Evolutionary conservation across 2,888 invertebrate genomes (phyloP).

Genomic region (Synergus gifuensis): DNA sequence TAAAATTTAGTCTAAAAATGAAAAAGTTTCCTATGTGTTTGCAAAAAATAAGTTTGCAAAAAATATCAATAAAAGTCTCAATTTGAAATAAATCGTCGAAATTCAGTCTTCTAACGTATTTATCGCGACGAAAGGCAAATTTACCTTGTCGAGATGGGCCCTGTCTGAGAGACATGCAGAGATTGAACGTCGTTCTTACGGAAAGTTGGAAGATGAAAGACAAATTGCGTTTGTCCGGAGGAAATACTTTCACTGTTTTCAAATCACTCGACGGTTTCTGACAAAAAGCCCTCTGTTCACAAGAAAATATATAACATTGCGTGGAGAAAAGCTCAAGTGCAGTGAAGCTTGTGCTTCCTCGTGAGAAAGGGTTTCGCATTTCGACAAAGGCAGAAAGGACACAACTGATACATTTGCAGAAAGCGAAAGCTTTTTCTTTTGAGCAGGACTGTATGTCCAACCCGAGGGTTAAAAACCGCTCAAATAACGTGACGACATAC

Average conservation of each 20-base stretch:
- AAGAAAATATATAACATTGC: constrained; percentile 15
- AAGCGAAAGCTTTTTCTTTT: constrained; percentile 11
- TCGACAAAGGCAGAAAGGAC: constrained; percentile 26
- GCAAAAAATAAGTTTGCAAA: too few species aligned
- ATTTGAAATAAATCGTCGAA: constrained; percentile 16
- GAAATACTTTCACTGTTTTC: constrained; percentile 40
- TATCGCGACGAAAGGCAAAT: constrained; percentile 26
- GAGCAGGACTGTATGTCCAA: constrained; percentile 16
- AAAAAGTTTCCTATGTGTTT: too few species aligned
- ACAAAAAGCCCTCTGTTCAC: constrained; percentile 1
- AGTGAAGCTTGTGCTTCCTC: not conserved
- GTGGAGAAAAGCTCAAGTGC: constrained; percentile 16
- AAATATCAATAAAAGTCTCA: not conserved
- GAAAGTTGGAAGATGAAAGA: constrained; percentile 39
- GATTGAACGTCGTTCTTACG: constrained; percentile 37
- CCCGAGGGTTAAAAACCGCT: not conserved
- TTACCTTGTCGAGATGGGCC: constrained; percentile 19
- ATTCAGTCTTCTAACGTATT: constrained; percentile 13
- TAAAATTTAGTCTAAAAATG: not conserved
- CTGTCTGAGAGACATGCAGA: constrained; percentile 7
- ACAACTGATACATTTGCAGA: not conserved
- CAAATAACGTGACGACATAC: not conserved
- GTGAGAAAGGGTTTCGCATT: constrained; percentile 29
- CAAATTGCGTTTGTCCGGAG: constrained; percentile 39
- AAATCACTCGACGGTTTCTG: constrained; percentile 22